Evolutionary conservation across 2,797 vertebrate genomes (phyloP).

Genomic region (Amniataba percoides): DNA sequence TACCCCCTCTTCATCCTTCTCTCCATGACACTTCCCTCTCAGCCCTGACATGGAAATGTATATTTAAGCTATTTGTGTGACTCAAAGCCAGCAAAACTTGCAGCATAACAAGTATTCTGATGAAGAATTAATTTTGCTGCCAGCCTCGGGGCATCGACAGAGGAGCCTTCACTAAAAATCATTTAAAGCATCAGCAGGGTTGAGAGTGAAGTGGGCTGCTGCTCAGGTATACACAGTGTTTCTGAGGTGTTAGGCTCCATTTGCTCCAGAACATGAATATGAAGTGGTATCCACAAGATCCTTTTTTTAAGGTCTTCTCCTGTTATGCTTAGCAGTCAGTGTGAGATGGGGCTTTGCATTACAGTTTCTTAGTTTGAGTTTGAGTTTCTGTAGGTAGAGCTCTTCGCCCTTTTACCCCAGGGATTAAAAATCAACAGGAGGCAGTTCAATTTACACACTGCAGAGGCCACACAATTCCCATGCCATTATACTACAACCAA

Average conservation of each 20-base stretch:
- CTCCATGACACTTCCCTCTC: slow-evolving; percentile 15
- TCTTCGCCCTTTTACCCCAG: not conserved
- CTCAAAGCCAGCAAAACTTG: slow-evolving; percentile 46
- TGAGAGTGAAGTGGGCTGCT: slow-evolving; percentile 19
- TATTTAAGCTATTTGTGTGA: slow-evolving; percentile 42
- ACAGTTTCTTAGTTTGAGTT: too few species aligned
- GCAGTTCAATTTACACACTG: not conserved
- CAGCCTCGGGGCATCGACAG: slow-evolving; percentile 42
- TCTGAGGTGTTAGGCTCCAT: slow-evolving; percentile 9
- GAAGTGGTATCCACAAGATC: not conserved
- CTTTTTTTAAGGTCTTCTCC: not conserved
- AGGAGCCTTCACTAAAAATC: slow-evolving; percentile 56
- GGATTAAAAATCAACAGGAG: slow-evolving; percentile 16
- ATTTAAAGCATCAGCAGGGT: slow-evolving; percentile 41
- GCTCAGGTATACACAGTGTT: slow-evolving; percentile 2
- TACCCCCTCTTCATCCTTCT: not conserved
- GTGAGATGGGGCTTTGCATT: not conserved
- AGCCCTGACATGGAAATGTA: slow-evolving; percentile 38
- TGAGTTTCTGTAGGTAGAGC: not conserved
- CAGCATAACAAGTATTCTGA: slow-evolving; percentile 46
- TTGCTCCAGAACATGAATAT: slow-evolving; percentile 20
- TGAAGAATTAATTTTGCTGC: slow-evolving; percentile 54
- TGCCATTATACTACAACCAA: not conserved
- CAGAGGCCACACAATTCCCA: not conserved
- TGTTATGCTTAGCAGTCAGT: not conserved